Conservation (phyloP, 1,140 invertebrate genomes). For the Drosophila nebulosa region DNA sequence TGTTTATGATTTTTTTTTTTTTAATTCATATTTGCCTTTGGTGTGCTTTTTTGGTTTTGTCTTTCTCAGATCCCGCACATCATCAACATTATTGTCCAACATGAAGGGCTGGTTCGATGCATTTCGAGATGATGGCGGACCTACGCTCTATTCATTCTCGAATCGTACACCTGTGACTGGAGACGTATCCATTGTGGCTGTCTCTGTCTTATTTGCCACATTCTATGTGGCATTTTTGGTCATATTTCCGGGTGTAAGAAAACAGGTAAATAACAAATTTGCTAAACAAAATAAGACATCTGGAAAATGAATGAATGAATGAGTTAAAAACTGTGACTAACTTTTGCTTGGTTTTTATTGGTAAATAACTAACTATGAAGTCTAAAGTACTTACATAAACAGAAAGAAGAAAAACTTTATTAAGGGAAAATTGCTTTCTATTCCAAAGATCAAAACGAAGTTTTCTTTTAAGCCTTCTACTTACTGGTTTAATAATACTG, state of each 20-base stretch:
- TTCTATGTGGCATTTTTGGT: constrained; percentile 95
- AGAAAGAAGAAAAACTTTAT: too few relatives aligned
- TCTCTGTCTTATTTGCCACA: constrained; percentile 93
- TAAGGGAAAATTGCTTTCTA: too few relatives aligned
- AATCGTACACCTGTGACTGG: constrained; percentile 96
- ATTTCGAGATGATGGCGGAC: constrained; percentile 95
- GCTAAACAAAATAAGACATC: neutral
- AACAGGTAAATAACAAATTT: constrained; percentile 88
- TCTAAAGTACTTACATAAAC: too few relatives aligned
- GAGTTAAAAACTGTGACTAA: too few relatives aligned
- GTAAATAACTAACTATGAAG: too few relatives aligned
- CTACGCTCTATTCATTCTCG: constrained; percentile 94
- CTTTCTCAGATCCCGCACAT: constrained; percentile 6
- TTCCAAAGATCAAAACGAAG: too few relatives aligned
- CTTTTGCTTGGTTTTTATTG: too few relatives aligned
- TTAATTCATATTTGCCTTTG: neutral
- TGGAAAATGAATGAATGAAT: too few relatives aligned
- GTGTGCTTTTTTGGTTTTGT: too few relatives aligned
- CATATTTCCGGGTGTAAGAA: constrained; percentile 96
- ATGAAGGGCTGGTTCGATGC: constrained; percentile 97
- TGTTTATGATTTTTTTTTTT: neutral
- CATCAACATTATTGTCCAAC: constrained; percentile 49
- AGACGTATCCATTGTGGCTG: constrained; percentile 91
- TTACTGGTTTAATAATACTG: too few relatives aligned
- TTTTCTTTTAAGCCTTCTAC: too few relatives aligned